These are phyloP conservation scores for Ctenodactylus gundi DNA, from an alignment of 2,113 vertebrate genomes.

Conservation along the genomic window DNA sequence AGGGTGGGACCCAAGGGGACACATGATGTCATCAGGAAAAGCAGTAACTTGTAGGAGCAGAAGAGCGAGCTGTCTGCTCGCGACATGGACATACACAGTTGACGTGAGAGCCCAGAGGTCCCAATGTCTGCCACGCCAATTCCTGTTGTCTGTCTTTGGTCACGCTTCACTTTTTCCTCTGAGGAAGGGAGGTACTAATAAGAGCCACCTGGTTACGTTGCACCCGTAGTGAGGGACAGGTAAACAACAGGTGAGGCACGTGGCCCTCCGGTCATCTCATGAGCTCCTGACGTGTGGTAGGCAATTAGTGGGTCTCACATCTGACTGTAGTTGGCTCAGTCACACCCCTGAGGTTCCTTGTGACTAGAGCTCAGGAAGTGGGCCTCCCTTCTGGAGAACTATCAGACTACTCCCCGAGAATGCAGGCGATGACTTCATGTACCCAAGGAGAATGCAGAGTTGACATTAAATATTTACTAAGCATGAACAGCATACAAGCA, in stretches of 20 bases:
- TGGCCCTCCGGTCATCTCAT: not conserved
- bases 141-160: not conserved
- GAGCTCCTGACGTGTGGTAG: not conserved
- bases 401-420: not conserved
- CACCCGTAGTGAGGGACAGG: not conserved
- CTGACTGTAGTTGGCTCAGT: not conserved
- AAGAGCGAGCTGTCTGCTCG: not conserved
- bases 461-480: conserved; percentile 67
- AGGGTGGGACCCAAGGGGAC: not conserved
- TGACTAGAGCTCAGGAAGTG: not conserved
- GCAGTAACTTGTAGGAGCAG: too few relatives aligned
- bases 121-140: not conserved
- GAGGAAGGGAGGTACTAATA: not conserved
- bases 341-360: not conserved
- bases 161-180: not conserved
- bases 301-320: not conserved
- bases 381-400: not conserved
- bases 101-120: too few relatives aligned
- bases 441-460: not conserved
- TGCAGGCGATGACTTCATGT: not conserved
- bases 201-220: not conserved
- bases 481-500: not conserved
- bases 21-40: not conserved
- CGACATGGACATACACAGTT: accelerated
- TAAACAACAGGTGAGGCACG: not conserved